A percentile compares a stretch with the other conserved stretches of the same genome.
Conservation (phyloP, 2,888 invertebrate species). For the Brenthis daphne region DNA sequence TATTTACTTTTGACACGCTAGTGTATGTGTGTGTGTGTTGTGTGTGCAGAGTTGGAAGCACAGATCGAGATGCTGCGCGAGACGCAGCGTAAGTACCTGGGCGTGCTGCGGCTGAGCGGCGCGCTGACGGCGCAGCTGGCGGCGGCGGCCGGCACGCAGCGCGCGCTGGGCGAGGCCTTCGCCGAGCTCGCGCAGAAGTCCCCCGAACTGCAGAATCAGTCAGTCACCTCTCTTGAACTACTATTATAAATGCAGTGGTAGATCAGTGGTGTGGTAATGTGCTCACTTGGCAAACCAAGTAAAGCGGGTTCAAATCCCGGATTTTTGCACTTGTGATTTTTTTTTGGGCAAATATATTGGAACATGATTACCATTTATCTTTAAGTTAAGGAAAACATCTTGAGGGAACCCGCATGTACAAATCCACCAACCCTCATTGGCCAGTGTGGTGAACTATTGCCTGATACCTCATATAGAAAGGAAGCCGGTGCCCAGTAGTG, state of each 20-base stretch:
- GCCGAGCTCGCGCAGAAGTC: slow-evolving; percentile 97
- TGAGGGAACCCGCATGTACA: too few species aligned
- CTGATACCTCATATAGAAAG: background rate
- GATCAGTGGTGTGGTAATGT: too few species aligned
- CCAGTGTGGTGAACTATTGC: too few species aligned
- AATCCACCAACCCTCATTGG: background rate
- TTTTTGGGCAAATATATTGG: too few species aligned
- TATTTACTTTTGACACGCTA: too few species aligned
- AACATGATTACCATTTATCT: too few species aligned
- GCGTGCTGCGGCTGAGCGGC: slow-evolving; percentile 92
- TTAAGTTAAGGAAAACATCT: background rate
- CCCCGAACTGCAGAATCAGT: slow-evolving; percentile 93
- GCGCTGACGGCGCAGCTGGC: slow-evolving; percentile 90
- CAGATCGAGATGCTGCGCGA: slow-evolving; percentile 96
- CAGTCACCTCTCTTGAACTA: slow-evolving; percentile 33
- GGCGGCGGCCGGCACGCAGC: slow-evolving; percentile 89
- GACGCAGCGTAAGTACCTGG: slow-evolving; percentile 95
- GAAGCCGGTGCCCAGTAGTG: background rate
- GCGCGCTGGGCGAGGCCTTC: slow-evolving; percentile 95
- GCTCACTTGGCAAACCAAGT: too few species aligned
- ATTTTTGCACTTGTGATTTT: too few species aligned
- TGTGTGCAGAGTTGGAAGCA: slow-evolving; percentile 90
- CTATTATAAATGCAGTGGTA: too few species aligned
- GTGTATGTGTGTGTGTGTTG: background rate
- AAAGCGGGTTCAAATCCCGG: too few species aligned